A percentile compares a stretch with the other conserved stretches of the same genome.
Evolutionary conservation across 2,888 invertebrate species (phyloP).

Genomic region (Lumbricus terrestris): DNA sequence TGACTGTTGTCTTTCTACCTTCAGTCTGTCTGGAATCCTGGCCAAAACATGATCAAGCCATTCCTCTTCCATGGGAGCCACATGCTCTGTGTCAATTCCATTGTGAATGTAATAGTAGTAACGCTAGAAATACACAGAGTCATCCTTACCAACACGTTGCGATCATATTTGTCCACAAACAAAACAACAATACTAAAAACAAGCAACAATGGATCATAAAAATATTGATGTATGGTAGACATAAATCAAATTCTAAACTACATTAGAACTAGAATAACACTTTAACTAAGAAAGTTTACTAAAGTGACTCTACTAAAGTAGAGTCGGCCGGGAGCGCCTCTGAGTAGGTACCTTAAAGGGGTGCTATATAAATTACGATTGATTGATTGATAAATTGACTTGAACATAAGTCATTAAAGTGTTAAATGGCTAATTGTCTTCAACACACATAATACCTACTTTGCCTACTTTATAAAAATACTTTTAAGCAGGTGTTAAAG

Average conservation of each 20-base stretch:
- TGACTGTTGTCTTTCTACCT: conserved; percentile 41
- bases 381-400: no score
- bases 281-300: no score
- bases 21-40: conserved; percentile 55
- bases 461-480: no score
- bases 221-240: neutral
- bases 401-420: no score
- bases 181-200: neutral
- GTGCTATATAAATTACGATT: no score
- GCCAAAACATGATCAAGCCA: conserved; percentile 66
- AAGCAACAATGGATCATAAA: neutral
- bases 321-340: no score
- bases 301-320: no score
- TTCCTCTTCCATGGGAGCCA: conserved; percentile 76
- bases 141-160: neutral
- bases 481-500: neutral
- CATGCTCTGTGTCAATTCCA: conserved; percentile 85
- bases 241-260: neutral
- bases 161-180: neutral
- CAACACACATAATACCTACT: no score
- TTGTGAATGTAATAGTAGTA: conserved; percentile 88
- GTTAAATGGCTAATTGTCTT: no score
- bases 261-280: neutral
- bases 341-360: no score
- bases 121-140: conserved; percentile 58